Evolutionary conservation across 2,113 vertebrate species (phyloP).

Genomic region (Cnemophilus loriae): DNA sequence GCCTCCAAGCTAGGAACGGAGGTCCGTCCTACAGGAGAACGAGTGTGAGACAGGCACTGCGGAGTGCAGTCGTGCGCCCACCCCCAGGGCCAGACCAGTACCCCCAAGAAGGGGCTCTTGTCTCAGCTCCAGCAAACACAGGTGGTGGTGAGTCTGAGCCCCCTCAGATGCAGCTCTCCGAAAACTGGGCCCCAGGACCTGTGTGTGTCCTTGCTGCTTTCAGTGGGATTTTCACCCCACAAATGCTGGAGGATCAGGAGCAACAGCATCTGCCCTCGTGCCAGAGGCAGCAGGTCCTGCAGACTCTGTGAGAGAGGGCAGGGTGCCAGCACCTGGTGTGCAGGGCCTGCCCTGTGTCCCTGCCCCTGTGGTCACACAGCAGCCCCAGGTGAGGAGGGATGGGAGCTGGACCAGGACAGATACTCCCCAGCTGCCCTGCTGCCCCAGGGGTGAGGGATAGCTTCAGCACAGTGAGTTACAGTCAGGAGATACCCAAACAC

Average conservation of each 20-base stretch:
- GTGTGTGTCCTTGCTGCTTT: rapidly evolving
- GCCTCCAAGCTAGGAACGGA: slow-evolving; percentile 74
- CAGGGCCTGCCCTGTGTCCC: background rate
- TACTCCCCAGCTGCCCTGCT: rapidly evolving
- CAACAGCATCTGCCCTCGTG: rapidly evolving
- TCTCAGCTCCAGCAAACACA: background rate
- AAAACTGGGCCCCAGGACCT: rapidly evolving
- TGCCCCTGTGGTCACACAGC: too few relatives aligned
- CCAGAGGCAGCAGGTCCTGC: background rate
- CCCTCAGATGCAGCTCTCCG: background rate
- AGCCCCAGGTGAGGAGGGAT: rapidly evolving
- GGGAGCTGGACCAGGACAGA: background rate
- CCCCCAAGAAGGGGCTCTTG: rapidly evolving
- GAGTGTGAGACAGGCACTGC: rapidly evolving
- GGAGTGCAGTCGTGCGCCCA: rapidly evolving
- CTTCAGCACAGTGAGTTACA: background rate
- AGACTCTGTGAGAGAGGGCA: background rate
- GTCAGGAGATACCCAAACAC: background rate
- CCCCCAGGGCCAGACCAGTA: background rate
- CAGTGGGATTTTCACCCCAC: background rate
- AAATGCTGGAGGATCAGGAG: background rate
- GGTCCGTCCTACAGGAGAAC: background rate
- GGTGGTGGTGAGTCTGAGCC: background rate
- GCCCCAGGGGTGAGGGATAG: background rate
- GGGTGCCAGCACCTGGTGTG: background rate